phyloP scores from a whole-genome alignment of 2,888 invertebrate species.

The Drosophila mimica region DNA sequence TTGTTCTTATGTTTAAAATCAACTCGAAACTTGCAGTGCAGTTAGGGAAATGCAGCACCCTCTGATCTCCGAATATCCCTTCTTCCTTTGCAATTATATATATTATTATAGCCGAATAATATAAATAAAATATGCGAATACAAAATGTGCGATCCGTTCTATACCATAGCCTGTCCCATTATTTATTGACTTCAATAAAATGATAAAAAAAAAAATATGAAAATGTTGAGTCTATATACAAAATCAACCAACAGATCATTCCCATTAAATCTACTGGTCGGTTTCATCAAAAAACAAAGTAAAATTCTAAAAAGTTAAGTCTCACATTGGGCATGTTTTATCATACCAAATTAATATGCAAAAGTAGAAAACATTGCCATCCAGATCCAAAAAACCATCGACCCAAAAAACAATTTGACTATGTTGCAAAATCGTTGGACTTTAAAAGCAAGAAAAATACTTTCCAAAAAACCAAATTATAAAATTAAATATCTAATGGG shows the following conservation, averaged over 20 bases:
- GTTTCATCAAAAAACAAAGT: neutral
- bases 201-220: neutral
- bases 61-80: neutral
- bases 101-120: neutral
- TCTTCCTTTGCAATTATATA: neutral
- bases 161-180: neutral
- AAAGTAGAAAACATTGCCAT: neutral
- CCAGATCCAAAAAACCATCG: neutral
- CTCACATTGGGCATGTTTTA: neutral
- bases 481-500: constrained; percentile 43
- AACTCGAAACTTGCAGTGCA: neutral
- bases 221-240: neutral
- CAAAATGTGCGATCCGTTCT: neutral
- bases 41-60: neutral
- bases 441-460: neutral
- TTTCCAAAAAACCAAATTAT: constrained; percentile 9
- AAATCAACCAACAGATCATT: neutral
- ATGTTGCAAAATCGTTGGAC: neutral
- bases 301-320: neutral
- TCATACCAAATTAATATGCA: neutral
- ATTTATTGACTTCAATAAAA: neutral
- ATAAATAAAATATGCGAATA: neutral
- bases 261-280: neutral
- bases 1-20: constrained; percentile 2
- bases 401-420: neutral